Conservation (phyloP, 2,797 vertebrate genomes). For the Manis crassicaudata region DNA sequence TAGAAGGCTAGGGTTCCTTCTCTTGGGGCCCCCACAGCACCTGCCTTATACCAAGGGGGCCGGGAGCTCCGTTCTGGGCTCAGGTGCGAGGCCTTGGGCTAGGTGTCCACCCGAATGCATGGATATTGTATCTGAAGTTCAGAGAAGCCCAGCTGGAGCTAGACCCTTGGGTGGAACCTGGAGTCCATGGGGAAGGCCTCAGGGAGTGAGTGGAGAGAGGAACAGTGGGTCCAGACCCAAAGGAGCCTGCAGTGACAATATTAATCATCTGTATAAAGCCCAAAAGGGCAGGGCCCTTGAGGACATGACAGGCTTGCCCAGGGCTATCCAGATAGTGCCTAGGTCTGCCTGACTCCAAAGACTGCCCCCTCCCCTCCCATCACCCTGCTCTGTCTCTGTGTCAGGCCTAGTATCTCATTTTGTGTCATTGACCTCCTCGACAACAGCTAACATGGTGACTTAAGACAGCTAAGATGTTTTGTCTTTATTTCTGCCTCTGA, state of each 20-base stretch:
- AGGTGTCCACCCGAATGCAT: accelerated
- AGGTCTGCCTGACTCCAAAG: not conserved
- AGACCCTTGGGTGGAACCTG: not conserved
- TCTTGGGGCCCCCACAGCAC: not conserved
- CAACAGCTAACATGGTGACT: not conserved
- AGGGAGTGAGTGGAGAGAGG: not conserved
- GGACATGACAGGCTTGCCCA: not conserved
- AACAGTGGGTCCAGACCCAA: accelerated
- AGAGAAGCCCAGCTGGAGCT: not conserved
- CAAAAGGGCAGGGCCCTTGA: not conserved
- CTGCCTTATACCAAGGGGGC: not conserved
- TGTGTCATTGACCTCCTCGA: not conserved
- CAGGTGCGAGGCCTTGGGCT: accelerated
- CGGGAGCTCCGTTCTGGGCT: not conserved
- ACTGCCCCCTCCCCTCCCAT: accelerated
- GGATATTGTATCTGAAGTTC: accelerated
- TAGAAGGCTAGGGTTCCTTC: not conserved
- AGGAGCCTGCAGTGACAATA: no score
- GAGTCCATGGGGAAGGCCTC: not conserved
- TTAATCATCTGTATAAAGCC: not conserved
- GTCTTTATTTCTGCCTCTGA: slow-evolving; percentile 52
- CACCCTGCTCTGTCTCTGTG: not conserved
- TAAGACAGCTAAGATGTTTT: not conserved
- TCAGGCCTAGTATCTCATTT: not conserved
- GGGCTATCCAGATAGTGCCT: not conserved